A percentile compares a stretch with the other conserved stretches of the same genome.
Conservation (phyloP, 2,797 vertebrate genomes). For the Mus caroli region DNA sequence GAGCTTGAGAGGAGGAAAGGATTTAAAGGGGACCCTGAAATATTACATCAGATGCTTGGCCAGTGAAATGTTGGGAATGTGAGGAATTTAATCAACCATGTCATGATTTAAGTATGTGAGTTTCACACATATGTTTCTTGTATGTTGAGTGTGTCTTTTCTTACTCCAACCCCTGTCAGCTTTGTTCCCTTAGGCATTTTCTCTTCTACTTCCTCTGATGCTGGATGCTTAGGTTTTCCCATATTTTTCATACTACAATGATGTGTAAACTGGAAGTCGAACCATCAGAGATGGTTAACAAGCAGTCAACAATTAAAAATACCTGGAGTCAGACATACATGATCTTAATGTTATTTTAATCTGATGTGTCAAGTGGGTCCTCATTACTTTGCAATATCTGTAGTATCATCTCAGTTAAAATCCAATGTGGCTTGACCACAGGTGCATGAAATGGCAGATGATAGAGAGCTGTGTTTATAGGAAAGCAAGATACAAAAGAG, state of each 20-base stretch:
- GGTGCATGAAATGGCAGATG: neutral
- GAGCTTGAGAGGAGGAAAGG: neutral
- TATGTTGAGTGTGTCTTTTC: neutral
- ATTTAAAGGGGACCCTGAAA: neutral
- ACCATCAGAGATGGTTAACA: neutral
- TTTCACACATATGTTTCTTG: neutral
- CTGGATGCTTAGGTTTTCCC: neutral
- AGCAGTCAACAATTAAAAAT: neutral
- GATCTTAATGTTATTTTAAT: conserved; percentile 9
- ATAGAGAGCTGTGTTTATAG: neutral
- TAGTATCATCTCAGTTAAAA: neutral
- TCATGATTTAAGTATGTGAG: neutral
- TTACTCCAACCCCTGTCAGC: too few species aligned
- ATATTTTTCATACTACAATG: neutral
- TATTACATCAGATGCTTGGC: neutral
- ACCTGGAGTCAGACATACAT: neutral
- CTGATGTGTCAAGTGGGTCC: neutral
- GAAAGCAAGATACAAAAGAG: conserved; percentile 18
- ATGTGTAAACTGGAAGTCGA: neutral
- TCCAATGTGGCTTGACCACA: neutral
- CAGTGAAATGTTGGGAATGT: neutral
- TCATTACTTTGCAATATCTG: neutral
- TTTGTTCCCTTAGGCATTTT: neutral
- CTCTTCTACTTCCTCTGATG: neutral
- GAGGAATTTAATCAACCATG: neutral